A percentile compares a stretch with the other conserved stretches of the same genome.
These are phyloP conservation scores for Hydropotes inermis DNA, from an alignment of 2,113 vertebrate species.

Conservation along the genomic window DNA sequence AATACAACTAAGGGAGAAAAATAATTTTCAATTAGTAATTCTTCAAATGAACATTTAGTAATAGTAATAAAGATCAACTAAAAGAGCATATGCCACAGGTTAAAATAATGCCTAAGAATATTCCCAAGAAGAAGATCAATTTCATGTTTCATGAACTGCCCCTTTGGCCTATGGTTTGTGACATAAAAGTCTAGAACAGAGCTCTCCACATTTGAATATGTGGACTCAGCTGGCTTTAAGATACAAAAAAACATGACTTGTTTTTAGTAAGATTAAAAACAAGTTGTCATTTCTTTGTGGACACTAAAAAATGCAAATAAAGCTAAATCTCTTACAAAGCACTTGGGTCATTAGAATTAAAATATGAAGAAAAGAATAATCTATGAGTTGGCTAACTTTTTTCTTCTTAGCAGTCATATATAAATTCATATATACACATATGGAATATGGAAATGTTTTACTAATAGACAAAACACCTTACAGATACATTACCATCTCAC, in stretches of 20 bases:
- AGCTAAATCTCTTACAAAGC: background rate
- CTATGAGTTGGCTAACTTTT: background rate
- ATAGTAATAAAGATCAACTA: slow-evolving; percentile 11
- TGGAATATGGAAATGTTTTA: background rate
- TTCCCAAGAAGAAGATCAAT: background rate
- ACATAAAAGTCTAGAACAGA: background rate
- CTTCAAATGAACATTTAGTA: background rate
- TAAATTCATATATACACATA: background rate
- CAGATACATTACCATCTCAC: background rate
- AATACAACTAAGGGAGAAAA: background rate
- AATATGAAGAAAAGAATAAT: background rate
- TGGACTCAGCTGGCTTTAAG: background rate
- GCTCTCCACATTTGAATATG: background rate
- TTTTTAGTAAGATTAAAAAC: background rate
- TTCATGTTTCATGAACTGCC: background rate
- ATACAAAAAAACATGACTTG: background rate
- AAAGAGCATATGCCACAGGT: background rate
- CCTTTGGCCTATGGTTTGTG: background rate
- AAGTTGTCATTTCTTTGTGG: background rate
- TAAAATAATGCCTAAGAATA: background rate
- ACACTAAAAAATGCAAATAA: background rate
- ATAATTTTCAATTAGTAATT: background rate
- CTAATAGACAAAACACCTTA: background rate
- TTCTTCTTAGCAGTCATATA: background rate
- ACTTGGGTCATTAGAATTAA: background rate